phyloP scores from a whole-genome alignment of 2,888 invertebrate genomes.

The Auanema freiburgensis region DNA sequence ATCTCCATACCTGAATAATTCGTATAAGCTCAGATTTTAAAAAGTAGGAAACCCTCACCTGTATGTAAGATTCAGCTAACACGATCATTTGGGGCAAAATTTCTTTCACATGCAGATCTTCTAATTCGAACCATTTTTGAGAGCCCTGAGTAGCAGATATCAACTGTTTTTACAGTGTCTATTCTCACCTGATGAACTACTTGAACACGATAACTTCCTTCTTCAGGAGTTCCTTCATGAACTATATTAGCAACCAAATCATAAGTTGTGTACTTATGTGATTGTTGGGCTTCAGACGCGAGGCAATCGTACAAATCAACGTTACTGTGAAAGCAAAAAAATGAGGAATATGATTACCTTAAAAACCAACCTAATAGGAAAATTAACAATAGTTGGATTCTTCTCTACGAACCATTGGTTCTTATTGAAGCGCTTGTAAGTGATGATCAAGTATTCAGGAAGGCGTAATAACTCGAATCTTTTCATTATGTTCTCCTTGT shows the following conservation, averaged over 20 bases:
- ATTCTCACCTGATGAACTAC: slow-evolving; percentile 77
- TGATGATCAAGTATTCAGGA: slow-evolving; percentile 74
- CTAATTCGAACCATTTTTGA: slow-evolving; percentile 85
- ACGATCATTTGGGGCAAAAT: slow-evolving; percentile 99
- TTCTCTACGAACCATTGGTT: slow-evolving; percentile 98
- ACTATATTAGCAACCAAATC: slow-evolving; percentile 98
- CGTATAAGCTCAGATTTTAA: background rate
- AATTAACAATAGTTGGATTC: slow-evolving; percentile 99
- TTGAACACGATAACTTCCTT: slow-evolving; percentile 91
- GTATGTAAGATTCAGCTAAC: slow-evolving; percentile 96
- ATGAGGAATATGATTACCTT: background rate
- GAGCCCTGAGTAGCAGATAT: slow-evolving; percentile 69
- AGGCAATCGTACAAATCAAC: slow-evolving; percentile 95
- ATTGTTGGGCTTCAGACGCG: slow-evolving; percentile 75
- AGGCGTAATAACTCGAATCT: slow-evolving; percentile 90
- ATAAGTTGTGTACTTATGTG: slow-evolving; percentile 82
- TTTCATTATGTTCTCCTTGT: slow-evolving; percentile 96
- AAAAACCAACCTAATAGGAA: slow-evolving; percentile 89
- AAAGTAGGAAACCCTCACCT: slow-evolving; percentile 69
- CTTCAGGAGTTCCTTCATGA: slow-evolving; percentile 92
- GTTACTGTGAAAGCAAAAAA: slow-evolving; percentile 74
- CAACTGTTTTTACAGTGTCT: background rate
- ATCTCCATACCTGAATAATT: slow-evolving; percentile 55
- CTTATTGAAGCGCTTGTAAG: slow-evolving; percentile 95
- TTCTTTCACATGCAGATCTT: slow-evolving; percentile 95